phyloP scores from a whole-genome alignment of 2,888 invertebrate species.

The Odontocerum albicorne region DNA sequence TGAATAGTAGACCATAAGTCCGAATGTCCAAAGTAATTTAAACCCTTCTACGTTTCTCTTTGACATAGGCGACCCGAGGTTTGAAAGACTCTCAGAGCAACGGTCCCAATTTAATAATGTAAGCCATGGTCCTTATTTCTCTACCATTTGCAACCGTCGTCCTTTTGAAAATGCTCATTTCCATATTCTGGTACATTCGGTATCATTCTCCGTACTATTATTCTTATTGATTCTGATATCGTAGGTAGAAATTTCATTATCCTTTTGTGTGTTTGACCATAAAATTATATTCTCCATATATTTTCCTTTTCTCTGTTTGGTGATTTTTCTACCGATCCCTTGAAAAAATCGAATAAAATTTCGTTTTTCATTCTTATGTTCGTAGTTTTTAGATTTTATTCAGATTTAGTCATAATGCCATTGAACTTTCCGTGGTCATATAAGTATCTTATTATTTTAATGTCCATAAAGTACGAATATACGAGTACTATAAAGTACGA shows the following conservation, averaged over 20 bases:
- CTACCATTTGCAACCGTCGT: slow-evolving; percentile 18
- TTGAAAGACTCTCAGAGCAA: slow-evolving; percentile 12
- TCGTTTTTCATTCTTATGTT: too few species aligned
- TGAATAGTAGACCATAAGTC: slow-evolving; percentile 19
- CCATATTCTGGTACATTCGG: slow-evolving; percentile 22
- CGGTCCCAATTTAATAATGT: slow-evolving; percentile 30
- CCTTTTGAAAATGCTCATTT: slow-evolving; percentile 14
- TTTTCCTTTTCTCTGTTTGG: too few species aligned
- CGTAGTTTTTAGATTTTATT: too few species aligned
- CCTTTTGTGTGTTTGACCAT: slow-evolving; percentile 24
- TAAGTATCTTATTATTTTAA: too few species aligned
- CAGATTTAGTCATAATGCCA: too few species aligned
- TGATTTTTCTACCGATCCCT: too few species aligned
- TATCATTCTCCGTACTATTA: slow-evolving; percentile 22
- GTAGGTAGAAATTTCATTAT: slow-evolving; percentile 8
- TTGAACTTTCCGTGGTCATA: too few species aligned
- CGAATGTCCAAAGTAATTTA: slow-evolving; percentile 26
- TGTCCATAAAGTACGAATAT: too few species aligned
- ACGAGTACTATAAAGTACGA: too few species aligned
- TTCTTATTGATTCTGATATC: slow-evolving; percentile 21
- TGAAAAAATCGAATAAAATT: too few species aligned
- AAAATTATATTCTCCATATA: too few species aligned
- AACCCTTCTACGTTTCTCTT: slow-evolving; percentile 19
- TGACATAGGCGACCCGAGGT: slow-evolving; percentile 9
- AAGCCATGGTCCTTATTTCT: slow-evolving; percentile 16